These are phyloP conservation scores for Mylabris phalerata DNA, from an alignment of 1,140 invertebrate species.

Conservation along the genomic window DNA sequence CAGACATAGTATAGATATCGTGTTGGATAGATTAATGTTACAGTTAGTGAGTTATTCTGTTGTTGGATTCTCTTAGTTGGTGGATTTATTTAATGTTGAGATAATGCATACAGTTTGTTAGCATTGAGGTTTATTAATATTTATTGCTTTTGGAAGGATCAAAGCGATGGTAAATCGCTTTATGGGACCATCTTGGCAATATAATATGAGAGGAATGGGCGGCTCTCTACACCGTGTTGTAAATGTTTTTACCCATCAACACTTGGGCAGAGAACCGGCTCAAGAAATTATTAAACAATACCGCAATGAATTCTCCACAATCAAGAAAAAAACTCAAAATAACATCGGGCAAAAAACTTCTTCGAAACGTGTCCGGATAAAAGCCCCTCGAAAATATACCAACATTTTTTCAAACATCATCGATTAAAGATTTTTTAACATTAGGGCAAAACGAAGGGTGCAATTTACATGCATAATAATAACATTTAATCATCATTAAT, in stretches of 20 bases:
- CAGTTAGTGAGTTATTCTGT: background rate
- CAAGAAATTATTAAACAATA: no score
- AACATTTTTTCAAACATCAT: no score
- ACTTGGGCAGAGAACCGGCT: background rate
- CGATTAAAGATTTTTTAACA: no score
- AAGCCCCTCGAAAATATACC: no score
- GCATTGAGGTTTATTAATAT: conserved; percentile 27
- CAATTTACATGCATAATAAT: no score
- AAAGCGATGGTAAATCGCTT: conserved; percentile 24
- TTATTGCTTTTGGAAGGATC: conserved; percentile 21
- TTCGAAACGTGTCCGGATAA: no score
- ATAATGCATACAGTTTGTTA: conserved; percentile 29
- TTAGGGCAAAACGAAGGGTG: no score
- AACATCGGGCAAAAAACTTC: no score
- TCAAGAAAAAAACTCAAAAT: no score
- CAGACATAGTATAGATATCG: background rate
- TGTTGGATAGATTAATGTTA: background rate
- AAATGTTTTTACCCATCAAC: conserved; percentile 6
- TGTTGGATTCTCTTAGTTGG: background rate
- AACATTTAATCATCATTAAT: no score
- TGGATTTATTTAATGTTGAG: background rate
- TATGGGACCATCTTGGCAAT: conserved; percentile 24
- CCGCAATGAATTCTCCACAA: no score
- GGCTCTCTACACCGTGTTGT: conserved; percentile 1
- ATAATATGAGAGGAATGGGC: conserved; percentile 15